These are phyloP conservation scores for Merops nubicus DNA, from an alignment of 2,113 vertebrate genomes.

Conservation along the genomic window DNA sequence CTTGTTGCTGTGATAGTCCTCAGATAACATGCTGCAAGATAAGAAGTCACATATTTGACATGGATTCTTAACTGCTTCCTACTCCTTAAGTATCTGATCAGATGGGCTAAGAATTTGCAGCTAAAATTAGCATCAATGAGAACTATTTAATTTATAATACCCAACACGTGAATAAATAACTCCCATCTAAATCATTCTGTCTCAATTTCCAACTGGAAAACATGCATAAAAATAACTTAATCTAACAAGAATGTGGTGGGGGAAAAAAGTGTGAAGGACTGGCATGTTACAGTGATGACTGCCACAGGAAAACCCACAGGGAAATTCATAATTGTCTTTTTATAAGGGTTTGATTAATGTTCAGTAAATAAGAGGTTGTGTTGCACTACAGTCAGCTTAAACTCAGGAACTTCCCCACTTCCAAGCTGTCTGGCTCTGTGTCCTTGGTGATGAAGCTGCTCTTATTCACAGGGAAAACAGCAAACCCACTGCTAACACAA, in stretches of 20 bases:
- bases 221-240: constrained; percentile 32
- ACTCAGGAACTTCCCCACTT: not conserved
- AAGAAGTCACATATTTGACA: not conserved
- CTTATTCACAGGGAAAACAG: not conserved
- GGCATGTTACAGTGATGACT: not conserved
- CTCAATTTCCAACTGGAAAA: constrained; percentile 43
- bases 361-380: not conserved
- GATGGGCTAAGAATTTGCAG: not conserved
- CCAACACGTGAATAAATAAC: constrained; percentile 11
- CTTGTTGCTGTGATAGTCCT: not conserved
- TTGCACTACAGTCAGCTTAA: not conserved
- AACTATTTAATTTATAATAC: constrained; percentile 43
- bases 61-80: constrained; percentile 37
- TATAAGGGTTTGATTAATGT: not conserved
- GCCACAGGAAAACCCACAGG: not conserved
- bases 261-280: not conserved
- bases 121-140: constrained; percentile 13
- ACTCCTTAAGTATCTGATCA: not conserved
- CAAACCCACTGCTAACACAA: not conserved
- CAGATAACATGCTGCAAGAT: not conserved
- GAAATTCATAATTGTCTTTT: not conserved
- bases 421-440: not conserved
- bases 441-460: not conserved
- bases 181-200: not conserved
- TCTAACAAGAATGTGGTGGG: not conserved